These are phyloP conservation scores for Acronicta aceris DNA, from an alignment of 2,888 invertebrate genomes.

Conservation along the genomic window DNA sequence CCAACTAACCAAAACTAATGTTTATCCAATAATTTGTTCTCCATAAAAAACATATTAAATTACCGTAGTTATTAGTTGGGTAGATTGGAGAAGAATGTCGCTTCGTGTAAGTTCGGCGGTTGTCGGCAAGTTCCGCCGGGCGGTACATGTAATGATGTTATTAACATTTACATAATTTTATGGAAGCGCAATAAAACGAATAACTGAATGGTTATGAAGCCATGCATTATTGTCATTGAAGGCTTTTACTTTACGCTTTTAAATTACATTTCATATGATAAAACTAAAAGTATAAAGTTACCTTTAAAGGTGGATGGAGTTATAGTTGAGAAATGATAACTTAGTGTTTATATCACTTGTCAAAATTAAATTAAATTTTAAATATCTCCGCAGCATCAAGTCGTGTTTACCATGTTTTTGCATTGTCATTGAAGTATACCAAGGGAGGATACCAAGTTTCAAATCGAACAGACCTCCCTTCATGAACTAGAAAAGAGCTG, in stretches of 20 bases:
- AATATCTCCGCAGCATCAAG: too few species aligned
- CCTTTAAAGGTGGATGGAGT: too few species aligned
- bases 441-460: too few species aligned
- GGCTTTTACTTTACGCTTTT: background rate
- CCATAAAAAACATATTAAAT: conserved; percentile 27
- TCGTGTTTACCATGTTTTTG: too few species aligned
- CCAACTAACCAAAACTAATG: conserved; percentile 11
- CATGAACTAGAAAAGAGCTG: too few species aligned
- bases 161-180: conserved; percentile 42
- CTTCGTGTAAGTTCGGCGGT: conserved; percentile 16
- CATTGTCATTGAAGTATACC: too few species aligned
- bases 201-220: conserved; percentile 4
- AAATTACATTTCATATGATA: too few species aligned
- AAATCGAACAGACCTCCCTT: too few species aligned
- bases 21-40: conserved; percentile 45
- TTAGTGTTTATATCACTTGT: too few species aligned
- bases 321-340: too few species aligned
- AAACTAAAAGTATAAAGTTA: too few species aligned
- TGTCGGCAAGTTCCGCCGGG: conserved; percentile 13
- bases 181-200: conserved; percentile 8
- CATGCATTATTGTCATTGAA: background rate
- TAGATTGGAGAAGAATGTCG: conserved; percentile 22
- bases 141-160: conserved; percentile 35
- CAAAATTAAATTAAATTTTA: too few species aligned
- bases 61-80: conserved; percentile 18